Evolutionary conservation across 2,888 invertebrate species (phyloP), one percentile per base, ranked within the genome.

Genomic region (Cephalotes varians): DNA sequence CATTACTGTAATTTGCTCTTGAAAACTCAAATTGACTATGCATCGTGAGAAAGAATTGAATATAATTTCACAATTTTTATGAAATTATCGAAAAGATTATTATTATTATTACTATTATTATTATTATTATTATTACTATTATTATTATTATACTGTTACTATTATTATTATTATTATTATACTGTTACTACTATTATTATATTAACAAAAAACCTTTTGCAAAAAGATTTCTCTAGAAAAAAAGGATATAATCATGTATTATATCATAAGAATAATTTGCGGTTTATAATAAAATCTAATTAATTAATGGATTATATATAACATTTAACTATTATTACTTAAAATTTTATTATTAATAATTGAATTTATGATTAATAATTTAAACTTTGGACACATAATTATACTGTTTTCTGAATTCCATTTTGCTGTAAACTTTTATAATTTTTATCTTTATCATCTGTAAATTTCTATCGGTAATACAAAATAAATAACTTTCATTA

Each of bases 41-140:
- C 9, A 18, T 44, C 31, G 31, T 58, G 72, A 73, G 72, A 73
- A 73, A 58, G n/a, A n/a, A n/a, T n/a, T n/a, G n/a, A n/a, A n/a
- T n/a, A n/a, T n/a, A n/a, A n/a, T n/a, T n/a, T n/a, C n/a, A n/a
- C n/a, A n/a, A n/a, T n/a, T n/a, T n/a, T n/a, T n/a, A n/a, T 28
- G 28, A 44, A 15, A 44, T 44, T 31, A 21, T 73, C 15, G 21
- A 47, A 44, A 71, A 71, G 28, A 54, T 54, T 54, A 25, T 71
- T 54, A 4, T 47, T 15, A 18, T 28, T 10, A n/a, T n/a, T n/a
- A n/a, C n/a, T n/a, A n/a, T n/a, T n/a, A n/a, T n/a, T n/a, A n/a
- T n/a, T n/a, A n/a, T n/a, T n/a, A n/a, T n/a, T n/a, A n/a, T n/a
- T n/a, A n/a, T n/a, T n/a, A n/a, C n/a, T n/a, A n/a, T n/a, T n/a